These are phyloP conservation scores for Nemurella pictetii DNA, from an alignment of 2,888 invertebrate species.

Conservation along the genomic window DNA sequence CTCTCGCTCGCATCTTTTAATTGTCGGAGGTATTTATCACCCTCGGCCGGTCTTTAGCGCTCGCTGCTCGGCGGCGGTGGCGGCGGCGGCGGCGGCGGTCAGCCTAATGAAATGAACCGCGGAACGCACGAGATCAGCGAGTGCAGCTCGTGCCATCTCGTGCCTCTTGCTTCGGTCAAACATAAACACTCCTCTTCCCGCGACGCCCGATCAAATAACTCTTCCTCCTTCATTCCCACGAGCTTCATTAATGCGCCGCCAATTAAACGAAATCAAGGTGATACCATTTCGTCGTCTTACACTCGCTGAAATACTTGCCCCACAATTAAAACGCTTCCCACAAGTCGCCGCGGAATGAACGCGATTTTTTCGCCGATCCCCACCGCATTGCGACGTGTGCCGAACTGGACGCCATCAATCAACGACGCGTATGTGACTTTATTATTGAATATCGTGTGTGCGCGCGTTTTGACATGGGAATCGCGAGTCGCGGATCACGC, in stretches of 20 bases:
- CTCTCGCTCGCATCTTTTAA: constrained; percentile 24
- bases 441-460: not conserved
- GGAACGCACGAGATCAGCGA: constrained; percentile 3
- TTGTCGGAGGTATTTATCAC: constrained; percentile 26
- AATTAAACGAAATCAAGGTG: not conserved
- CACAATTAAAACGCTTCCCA: not conserved
- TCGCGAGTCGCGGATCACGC: not conserved
- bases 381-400: not conserved
- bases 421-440: not conserved
- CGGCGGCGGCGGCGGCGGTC: too few relatives aligned
- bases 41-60: constrained; percentile 19
- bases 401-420: not conserved
- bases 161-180: not conserved
- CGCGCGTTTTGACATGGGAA: not conserved
- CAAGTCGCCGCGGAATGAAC: not conserved
- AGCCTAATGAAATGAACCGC: not conserved
- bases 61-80: not conserved
- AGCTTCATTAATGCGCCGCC: not conserved
- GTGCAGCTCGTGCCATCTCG: not conserved
- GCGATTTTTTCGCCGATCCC: not conserved
- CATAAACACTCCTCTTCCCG: not conserved
- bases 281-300: not conserved
- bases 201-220: not conserved
- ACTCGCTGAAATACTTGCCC: not conserved
- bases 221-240: not conserved